These are phyloP conservation scores for Sweltsa coloradensis DNA, from an alignment of 1,140 invertebrate species.

Conservation along the genomic window DNA sequence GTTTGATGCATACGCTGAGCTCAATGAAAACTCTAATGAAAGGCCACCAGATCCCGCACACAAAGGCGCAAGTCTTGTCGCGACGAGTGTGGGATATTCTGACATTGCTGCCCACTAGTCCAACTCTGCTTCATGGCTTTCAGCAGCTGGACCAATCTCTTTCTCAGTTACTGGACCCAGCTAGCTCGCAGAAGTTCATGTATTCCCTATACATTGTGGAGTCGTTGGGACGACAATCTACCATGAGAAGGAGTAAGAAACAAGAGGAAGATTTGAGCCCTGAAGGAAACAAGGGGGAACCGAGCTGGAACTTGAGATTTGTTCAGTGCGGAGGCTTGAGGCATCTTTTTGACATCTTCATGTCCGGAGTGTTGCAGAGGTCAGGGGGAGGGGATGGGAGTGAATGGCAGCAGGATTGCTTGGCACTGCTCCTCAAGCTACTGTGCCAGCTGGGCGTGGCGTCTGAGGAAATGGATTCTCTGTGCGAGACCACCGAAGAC, in stretches of 20 bases:
- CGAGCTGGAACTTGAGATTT: conserved; percentile 61
- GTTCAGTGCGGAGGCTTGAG: conserved; percentile 74
- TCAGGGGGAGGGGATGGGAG: conserved; percentile 55
- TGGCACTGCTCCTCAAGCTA: conserved; percentile 72
- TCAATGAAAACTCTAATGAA: conserved; percentile 63
- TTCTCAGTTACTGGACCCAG: conserved; percentile 65
- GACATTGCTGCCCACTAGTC: conserved; percentile 80
- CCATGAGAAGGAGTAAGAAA: background rate
- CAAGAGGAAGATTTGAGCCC: background rate
- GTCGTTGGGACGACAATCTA: conserved; percentile 42
- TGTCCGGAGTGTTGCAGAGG: conserved; percentile 58
- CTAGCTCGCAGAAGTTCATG: conserved; percentile 86
- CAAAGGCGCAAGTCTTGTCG: conserved; percentile 81
- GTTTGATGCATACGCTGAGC: conserved; percentile 77
- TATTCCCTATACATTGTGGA: conserved; percentile 90
- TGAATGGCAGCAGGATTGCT: conserved; percentile 90
- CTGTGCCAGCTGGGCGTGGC: conserved; percentile 72
- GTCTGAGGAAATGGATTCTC: background rate
- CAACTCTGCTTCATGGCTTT: conserved; percentile 70
- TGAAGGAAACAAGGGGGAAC: background rate
- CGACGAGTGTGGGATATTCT: conserved; percentile 87
- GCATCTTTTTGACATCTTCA: conserved; percentile 84
- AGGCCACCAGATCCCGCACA: conserved; percentile 65
- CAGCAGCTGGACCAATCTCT: conserved; percentile 46
- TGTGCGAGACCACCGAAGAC: conserved; percentile 5